Base-by-base conservation (phyloP, 2,888 invertebrate genomes). In the Corbicula japonica region DNA sequence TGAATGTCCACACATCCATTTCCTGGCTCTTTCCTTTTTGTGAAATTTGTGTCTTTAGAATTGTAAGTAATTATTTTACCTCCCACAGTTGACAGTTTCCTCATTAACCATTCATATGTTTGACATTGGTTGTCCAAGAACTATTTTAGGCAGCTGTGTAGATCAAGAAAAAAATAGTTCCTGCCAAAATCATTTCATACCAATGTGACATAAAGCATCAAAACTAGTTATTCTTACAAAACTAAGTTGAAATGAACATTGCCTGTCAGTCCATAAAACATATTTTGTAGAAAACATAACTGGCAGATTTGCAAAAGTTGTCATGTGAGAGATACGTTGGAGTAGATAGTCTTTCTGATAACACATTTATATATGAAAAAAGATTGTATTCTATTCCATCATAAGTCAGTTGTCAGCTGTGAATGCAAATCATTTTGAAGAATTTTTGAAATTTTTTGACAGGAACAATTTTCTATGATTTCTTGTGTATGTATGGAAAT, bases 231-330 rank as follows among this genome's bases (percentile, higher is more conserved):
- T 69, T 60, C 63, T 54, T 58, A 79, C 71, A 65, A 79, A 79
- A 79, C 73, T 30, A 48, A 54, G 68, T 60, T 73, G 76, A 72
- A 76, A 73, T 80, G 76, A 76, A 80, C 65, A 72, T 62, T 26
- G 44, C 44, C 38, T 76, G 71, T 76, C 71, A 50, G 54, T 44
- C n/a, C 28, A 66, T 71, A 71, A 76, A 76, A 60, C 50, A 38
- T 66, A 62, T 32, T 54, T 44, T 10, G 26, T 60, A 48, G 60
- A 76, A 80, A 71, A 66, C 72, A 75, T 71, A 70, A 83, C 82
- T 83, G 82, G 82, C 82, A 83, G 68, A 70, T 78, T 83, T 78
- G 72, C 78, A 70, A 78, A 79, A 78, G 73, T 71, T 83, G 82
- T 76, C 82, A 83, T 79, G 78, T 65, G 60, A 60, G 52, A 69